Evolutionary conservation across 2,888 invertebrate species (phyloP).

Genomic region (Ctenicera cuprea): DNA sequence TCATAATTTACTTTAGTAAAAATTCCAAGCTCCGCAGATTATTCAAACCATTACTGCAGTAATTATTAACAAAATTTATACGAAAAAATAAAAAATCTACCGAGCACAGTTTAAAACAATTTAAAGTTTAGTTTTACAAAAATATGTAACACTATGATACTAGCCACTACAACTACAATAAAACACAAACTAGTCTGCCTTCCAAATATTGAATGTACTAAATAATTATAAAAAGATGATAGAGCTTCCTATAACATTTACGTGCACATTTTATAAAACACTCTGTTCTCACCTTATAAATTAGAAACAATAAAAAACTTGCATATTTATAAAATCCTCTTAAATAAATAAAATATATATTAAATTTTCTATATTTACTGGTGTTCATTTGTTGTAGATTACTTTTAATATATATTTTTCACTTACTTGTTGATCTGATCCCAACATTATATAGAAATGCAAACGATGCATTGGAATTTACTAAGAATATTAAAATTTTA

Average conservation of each 20-base stretch:
- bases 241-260: constrained; percentile 7
- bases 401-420: constrained; percentile 1
- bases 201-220: background rate
- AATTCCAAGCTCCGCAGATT: no score
- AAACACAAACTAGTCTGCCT: constrained; percentile 40
- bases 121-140: no score
- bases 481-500: no score
- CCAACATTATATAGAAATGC: background rate
- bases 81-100: background rate
- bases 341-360: constrained; percentile 54
- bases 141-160: background rate
- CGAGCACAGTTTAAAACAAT: background rate
- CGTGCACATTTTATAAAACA: constrained; percentile 41
- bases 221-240: background rate
- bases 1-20: no score
- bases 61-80: background rate
- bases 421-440: constrained; percentile 5
- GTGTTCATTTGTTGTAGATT: constrained; percentile 41
- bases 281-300: background rate
- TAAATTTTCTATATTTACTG: constrained; percentile 52
- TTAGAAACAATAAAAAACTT: constrained; percentile 38
- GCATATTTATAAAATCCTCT: constrained; percentile 52
- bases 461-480: no score
- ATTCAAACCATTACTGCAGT: no score
- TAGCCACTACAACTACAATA: background rate